Base-by-base conservation (phyloP, 2,113 vertebrate species). In the Arizona elegans region DNA sequence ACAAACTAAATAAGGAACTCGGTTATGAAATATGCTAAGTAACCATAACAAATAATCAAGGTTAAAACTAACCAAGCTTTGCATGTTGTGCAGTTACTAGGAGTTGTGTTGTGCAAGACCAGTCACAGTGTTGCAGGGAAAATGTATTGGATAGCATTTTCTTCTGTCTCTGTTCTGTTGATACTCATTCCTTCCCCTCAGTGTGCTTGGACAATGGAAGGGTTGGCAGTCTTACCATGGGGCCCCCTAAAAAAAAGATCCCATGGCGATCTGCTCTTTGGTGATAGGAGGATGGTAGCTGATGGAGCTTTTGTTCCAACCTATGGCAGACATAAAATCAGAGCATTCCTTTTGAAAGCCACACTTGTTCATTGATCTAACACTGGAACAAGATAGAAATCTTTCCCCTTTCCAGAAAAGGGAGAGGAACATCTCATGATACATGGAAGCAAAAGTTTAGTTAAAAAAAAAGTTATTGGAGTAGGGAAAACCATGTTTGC, bases 391-490 rank as follows among this genome's bases (percentile, higher is more conserved):
- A 38, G 75, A 81, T 81, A 43, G 75, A 21, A 43, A 81, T 56
- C 92, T 56, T 47, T 17, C 13, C 59, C n/a, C 62, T 52, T 70
- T 19, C 47, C 62, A 65, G 2, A n/a, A n/a, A 12, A 17, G 24
- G 33, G 47, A n/a, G 19, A 7, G n/a, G 86, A 93, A 92, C 85
- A 86, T 12, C 89, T 70, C 59, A 92, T 90, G 95, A 93, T 0
- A 2, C 87, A 62, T 0, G 90, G 65, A 92, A 96, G 95, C 88
- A 95, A 55, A 92, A 6, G 91, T 92, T 52, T 26, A 81, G 15
- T 38, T 81, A 3, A 81, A 81, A 81, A 17, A 38, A 21, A 55
- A 43, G n/a, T 23, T 33, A 26, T 0, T 2, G 89, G 85, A 88
- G 1, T 24, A 12, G 10, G 65, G 52, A 19, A 26, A 93, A 93